These are phyloP conservation scores for Loxodonta africana DNA, from an alignment of 2,113 vertebrate genomes.

Conservation along the genomic window DNA sequence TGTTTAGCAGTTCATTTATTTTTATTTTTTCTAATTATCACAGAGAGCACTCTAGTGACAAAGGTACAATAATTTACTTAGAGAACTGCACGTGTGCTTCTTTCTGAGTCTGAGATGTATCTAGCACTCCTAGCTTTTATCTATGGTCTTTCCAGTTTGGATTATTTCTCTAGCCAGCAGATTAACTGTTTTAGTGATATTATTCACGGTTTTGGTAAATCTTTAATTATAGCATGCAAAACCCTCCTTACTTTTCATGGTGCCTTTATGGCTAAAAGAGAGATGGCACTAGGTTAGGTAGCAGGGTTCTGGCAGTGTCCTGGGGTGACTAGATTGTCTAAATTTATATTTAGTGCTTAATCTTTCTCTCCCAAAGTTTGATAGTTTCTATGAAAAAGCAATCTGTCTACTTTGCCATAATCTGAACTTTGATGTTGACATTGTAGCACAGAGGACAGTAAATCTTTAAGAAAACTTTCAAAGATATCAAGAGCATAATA, in stretches of 20 bases:
- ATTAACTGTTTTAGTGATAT: neutral
- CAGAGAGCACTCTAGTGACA: neutral
- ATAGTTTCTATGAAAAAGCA: conserved; percentile 38
- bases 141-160: neutral
- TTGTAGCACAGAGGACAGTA: neutral
- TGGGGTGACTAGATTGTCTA: neutral
- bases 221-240: neutral
- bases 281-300: neutral
- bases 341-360: neutral
- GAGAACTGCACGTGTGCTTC: neutral
- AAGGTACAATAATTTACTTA: neutral
- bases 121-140: neutral
- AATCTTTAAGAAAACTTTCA: conserved; percentile 54
- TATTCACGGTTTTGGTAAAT: neutral
- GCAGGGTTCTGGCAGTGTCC: neutral
- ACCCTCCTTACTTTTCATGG: neutral
- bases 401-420: neutral
- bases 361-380: conserved; percentile 23
- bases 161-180: neutral
- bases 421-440: conserved; percentile 33
- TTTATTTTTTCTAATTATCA: neutral
- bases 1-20: conserved; percentile 16
- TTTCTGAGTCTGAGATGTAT: neutral
- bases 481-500: neutral
- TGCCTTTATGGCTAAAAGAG: neutral